Evolutionary conservation across 23 tunicate species (phyloP).

Genomic region (Trididemnum miniatum): DNA sequence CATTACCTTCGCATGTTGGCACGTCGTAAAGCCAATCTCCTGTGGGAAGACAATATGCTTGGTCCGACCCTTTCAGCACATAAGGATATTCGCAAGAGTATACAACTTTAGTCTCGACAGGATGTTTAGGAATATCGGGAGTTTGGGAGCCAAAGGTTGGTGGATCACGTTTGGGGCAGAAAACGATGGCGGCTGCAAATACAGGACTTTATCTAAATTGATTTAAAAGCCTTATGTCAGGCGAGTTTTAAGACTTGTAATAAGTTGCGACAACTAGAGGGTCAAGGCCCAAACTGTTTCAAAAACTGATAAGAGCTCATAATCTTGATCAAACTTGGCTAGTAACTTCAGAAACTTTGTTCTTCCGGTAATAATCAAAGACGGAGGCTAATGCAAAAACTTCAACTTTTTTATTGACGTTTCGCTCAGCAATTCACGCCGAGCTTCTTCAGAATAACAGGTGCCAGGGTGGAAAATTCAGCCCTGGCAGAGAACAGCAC

Average conservation of each 20-base stretch:
- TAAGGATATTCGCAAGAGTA: background rate
- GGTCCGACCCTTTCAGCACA: background rate
- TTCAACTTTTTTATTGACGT: too few relatives aligned
- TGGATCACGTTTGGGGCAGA: background rate
- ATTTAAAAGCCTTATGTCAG: too few relatives aligned
- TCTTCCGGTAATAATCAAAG: too few relatives aligned
- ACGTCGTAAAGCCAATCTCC: background rate
- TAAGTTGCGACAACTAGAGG: too few relatives aligned
- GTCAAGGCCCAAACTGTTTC: too few relatives aligned
- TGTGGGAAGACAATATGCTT: background rate
- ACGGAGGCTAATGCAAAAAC: too few relatives aligned
- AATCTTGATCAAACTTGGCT: background rate
- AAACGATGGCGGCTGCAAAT: background rate
- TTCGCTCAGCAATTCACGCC: too few relatives aligned
- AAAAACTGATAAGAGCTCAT: background rate
- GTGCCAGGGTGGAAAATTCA: too few relatives aligned
- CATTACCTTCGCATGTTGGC: slow-evolving; percentile 7
- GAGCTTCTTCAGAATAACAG: too few relatives aligned
- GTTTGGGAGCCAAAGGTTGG: background rate
- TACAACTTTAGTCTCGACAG: background rate
- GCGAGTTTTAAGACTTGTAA: too few relatives aligned
- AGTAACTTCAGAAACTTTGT: background rate
- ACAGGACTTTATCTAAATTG: background rate
- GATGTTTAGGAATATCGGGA: background rate
- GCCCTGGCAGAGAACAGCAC: too few relatives aligned